A percentile compares a stretch with the other conserved stretches of the same genome.
Conservation (phyloP, 35 echinoderm and acorn worm species). For the Patiria miniata region DNA sequence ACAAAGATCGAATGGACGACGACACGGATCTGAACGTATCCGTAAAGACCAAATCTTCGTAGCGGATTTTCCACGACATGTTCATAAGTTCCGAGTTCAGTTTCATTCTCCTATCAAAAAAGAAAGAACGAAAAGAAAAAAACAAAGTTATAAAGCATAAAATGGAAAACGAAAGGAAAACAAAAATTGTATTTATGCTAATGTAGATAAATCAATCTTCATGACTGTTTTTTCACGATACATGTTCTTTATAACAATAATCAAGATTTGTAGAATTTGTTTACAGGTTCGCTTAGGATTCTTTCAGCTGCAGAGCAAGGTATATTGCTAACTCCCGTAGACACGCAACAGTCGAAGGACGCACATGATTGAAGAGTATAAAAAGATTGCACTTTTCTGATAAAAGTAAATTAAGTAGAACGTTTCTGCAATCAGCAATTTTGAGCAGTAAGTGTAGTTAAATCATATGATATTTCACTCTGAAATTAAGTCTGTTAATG, state of each 20-base stretch:
- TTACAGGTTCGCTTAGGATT: too few species aligned
- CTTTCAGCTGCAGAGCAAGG: too few species aligned
- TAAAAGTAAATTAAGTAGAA: background rate
- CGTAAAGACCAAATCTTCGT: constrained; percentile 47
- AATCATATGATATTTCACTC: background rate
- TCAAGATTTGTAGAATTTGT: too few species aligned
- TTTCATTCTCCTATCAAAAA: constrained; percentile 14
- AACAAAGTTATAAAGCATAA: too few species aligned
- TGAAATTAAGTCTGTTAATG: background rate
- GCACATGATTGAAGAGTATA: background rate
- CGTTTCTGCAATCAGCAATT: background rate
- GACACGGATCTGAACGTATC: constrained; percentile 25
- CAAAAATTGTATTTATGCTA: too few species aligned
- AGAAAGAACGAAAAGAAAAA: background rate
- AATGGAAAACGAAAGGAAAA: too few species aligned
- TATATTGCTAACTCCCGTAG: too few species aligned
- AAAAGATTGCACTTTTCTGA: background rate
- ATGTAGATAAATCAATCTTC: too few species aligned
- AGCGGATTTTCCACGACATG: constrained; percentile 54
- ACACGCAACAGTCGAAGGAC: background rate
- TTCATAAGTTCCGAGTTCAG: constrained; percentile 51
- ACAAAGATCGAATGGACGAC: constrained; percentile 27
- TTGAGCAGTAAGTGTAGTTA: background rate
- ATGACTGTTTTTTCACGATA: too few species aligned
- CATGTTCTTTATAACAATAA: too few species aligned